phyloP scores from a whole-genome alignment of 2,113 vertebrate genomes.

The Microtus richardsoni region DNA sequence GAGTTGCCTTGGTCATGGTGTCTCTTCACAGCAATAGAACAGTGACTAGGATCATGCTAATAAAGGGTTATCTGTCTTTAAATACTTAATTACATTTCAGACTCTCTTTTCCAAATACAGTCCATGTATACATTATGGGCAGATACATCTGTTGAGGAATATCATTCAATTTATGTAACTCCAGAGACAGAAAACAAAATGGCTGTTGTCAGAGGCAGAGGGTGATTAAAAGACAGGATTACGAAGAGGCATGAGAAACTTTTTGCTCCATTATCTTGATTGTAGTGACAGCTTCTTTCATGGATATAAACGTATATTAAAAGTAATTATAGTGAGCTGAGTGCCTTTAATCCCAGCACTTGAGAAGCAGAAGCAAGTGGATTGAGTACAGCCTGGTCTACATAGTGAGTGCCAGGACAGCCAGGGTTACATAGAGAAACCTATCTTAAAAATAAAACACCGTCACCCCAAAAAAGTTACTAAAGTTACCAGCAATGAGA shows the following conservation, averaged over 20 bases:
- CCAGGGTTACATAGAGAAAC: neutral
- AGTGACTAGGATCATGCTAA: neutral
- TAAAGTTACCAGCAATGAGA: constrained; percentile 1
- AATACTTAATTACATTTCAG: neutral
- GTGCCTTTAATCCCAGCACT: neutral
- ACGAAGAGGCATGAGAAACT: neutral
- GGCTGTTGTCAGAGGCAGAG: neutral
- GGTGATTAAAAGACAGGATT: constrained; percentile 17
- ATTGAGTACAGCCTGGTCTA: neutral
- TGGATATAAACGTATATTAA: neutral
- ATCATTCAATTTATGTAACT: constrained; percentile 28
- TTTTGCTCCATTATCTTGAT: constrained; percentile 2
- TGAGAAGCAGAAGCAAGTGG: neutral
- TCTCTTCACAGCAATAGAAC: neutral
- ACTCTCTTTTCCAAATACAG: neutral
- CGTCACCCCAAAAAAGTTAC: neutral
- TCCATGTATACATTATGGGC: constrained; percentile 22
- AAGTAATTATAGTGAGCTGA: neutral
- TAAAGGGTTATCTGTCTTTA: constrained; percentile 32
- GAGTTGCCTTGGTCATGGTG: neutral
- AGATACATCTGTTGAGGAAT: neutral
- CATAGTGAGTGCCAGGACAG: neutral
- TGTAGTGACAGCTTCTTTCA: constrained; percentile 9
- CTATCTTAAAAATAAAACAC: neutral
- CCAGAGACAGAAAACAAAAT: constrained; percentile 24